phyloP scores from a whole-genome alignment of 2,888 invertebrate species.

The Caenorhabditis uteleia region DNA sequence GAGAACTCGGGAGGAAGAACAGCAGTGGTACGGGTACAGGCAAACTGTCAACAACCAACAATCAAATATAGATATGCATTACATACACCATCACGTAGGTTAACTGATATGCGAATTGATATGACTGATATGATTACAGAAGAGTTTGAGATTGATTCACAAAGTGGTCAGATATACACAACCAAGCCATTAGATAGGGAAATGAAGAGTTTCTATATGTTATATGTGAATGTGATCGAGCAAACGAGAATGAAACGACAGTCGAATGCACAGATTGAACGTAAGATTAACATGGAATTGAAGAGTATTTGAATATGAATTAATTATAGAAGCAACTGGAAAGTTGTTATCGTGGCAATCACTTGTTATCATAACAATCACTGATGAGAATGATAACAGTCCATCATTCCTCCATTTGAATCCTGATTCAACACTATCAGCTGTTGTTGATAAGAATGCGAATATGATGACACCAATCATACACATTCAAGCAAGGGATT shows the following conservation, averaged over 20 bases:
- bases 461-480: slow-evolving; percentile 44
- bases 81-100: slow-evolving; percentile 26
- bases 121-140: slow-evolving; percentile 43
- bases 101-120: not conserved
- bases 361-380: slow-evolving; percentile 58
- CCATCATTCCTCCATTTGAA: slow-evolving; percentile 55
- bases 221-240: slow-evolving; percentile 57
- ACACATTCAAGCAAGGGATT: slow-evolving; percentile 53
- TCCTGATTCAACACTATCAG: slow-evolving; percentile 47
- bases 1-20: slow-evolving; percentile 50
- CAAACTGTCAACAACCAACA: slow-evolving; percentile 29
- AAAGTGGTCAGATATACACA: slow-evolving; percentile 54
- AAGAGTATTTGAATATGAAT: not conserved
- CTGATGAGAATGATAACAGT: slow-evolving; percentile 67
- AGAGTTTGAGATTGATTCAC: slow-evolving; percentile 57
- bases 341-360: slow-evolving; percentile 58
- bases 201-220: slow-evolving; percentile 55
- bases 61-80: slow-evolving; percentile 35
- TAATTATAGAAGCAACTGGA: slow-evolving; percentile 52
- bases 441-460: slow-evolving; percentile 59
- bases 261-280: slow-evolving; percentile 44
- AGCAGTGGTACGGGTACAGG: slow-evolving; percentile 40
- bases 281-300: slow-evolving; percentile 27
- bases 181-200: slow-evolving; percentile 60
- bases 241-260: slow-evolving; percentile 28